Base-by-base conservation (phyloP, 1,140 invertebrate species). In the Sesamia nonagrioides region DNA sequence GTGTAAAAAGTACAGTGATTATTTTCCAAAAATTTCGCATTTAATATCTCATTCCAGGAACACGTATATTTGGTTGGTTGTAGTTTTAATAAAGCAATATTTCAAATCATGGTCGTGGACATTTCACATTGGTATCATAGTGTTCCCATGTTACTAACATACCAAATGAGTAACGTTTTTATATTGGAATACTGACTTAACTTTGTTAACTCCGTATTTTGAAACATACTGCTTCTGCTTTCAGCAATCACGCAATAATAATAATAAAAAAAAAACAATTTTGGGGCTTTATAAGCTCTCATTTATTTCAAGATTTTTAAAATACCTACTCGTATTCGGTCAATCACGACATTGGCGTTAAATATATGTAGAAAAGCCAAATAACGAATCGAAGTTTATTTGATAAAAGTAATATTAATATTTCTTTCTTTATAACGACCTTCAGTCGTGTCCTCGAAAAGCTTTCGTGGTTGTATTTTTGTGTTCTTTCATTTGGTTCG, bases 111-210 rank as follows among this genome's bases (percentile, higher is more conserved):
- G 63, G 63, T 73, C 17, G 40, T 9, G 52, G 52, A 60, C 54
- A 60, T 72, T 72, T 45, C 52, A 6, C 42, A 48, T 68, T 58
- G 33, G n/a, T 27, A 17, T 42, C 35, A 73, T 58, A 21, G 37
- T 42, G 37, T 21, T 45, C 54, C 27, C 71, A 45, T 73, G 52
- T 73, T 58, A 73, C 71, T 73, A 73, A 73, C 71, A 42, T 73
- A 58, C 60, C 71, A 42, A 60, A 27, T 27, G 35, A 48, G 37
- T 68, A 42, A 15, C 50, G 18, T 40, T 73, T 42, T 37, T 42
- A 17, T 45, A 60, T 58, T 37, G 17, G 33, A 73, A 73, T 73
- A 58, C 54, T 60, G 71, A 58, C 54, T 73, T 13, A 35, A 63
- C 37, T 63, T 40, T 40, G 37, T 3, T 40, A 40, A 40, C 37